Conservation (phyloP, 2,113 vertebrate species). For the Egretta garzetta region DNA sequence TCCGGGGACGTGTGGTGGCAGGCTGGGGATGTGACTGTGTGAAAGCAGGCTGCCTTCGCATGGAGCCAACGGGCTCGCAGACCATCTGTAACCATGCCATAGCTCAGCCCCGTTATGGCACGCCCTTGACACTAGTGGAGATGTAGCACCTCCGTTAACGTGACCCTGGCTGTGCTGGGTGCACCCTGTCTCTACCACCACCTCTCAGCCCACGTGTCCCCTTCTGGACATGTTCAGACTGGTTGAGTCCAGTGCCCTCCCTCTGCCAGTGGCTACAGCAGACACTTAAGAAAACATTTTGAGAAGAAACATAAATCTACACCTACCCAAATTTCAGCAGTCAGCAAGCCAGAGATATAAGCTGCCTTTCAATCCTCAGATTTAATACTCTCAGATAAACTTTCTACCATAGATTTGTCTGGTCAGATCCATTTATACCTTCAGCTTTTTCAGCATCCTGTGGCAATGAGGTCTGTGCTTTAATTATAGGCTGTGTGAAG, state of each 20-base stretch:
- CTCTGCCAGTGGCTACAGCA: not conserved
- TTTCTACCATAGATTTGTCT: not conserved
- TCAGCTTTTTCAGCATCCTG: not conserved
- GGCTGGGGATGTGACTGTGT: fast-evolving
- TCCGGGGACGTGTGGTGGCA: fast-evolving
- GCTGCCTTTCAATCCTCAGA: not conserved
- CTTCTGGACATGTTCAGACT: not conserved
- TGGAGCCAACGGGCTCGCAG: not conserved
- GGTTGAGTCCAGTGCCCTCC: not conserved
- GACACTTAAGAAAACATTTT: not conserved
- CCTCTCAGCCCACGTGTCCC: not conserved
- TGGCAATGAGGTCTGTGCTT: not conserved
- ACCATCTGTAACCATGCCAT: fast-evolving
- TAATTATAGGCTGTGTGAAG: not conserved
- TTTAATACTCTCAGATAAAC: not conserved
- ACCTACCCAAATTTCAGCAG: not conserved
- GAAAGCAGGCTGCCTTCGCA: not conserved
- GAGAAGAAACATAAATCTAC: not conserved
- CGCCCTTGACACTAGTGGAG: not conserved
- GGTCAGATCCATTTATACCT: not conserved
- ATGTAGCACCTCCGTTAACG: fast-evolving
- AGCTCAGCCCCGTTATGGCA: not conserved
- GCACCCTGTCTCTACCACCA: fast-evolving
- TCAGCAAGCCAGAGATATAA: not conserved
- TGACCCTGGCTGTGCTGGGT: not conserved